Evolutionary conservation across 2,113 vertebrate species (phyloP).

Genomic region (Lagenorhynchus albirostris): DNA sequence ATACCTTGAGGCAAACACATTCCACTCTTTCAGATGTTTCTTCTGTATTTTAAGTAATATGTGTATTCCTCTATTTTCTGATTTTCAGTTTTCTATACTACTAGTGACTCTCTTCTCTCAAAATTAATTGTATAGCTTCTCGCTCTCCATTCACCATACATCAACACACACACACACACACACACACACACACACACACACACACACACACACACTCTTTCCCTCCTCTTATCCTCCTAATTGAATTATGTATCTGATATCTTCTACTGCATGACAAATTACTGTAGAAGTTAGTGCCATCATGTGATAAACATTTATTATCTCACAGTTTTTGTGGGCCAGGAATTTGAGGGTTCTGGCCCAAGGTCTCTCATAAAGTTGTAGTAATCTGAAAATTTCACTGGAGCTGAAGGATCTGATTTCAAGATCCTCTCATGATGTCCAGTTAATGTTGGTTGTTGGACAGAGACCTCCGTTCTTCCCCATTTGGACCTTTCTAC

Average conservation of each 20-base stretch:
- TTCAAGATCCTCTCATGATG: background rate
- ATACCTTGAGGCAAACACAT: background rate
- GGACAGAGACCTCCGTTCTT: background rate
- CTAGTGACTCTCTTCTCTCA: background rate
- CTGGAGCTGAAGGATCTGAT: background rate
- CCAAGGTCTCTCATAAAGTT: too few relatives aligned
- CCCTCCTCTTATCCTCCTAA: background rate
- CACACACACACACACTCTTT: background rate
- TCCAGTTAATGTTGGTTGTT: background rate
- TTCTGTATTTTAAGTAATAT: background rate
- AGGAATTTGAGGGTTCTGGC: background rate
- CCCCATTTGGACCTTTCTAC: background rate
- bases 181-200: background rate
- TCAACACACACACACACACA: too few relatives aligned
- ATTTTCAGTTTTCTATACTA: background rate
- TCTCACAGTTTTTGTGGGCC: background rate
- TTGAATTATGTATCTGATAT: background rate
- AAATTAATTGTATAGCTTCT: background rate
- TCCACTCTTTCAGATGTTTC: background rate
- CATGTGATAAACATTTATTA: background rate
- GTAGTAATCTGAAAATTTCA: too few relatives aligned
- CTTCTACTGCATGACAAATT: background rate
- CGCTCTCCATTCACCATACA: background rate
- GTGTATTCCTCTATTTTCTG: background rate
- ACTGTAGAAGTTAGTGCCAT: background rate